Evolutionary conservation across 2,797 vertebrate genomes (phyloP).

Genomic region (Menidia menidia): DNA sequence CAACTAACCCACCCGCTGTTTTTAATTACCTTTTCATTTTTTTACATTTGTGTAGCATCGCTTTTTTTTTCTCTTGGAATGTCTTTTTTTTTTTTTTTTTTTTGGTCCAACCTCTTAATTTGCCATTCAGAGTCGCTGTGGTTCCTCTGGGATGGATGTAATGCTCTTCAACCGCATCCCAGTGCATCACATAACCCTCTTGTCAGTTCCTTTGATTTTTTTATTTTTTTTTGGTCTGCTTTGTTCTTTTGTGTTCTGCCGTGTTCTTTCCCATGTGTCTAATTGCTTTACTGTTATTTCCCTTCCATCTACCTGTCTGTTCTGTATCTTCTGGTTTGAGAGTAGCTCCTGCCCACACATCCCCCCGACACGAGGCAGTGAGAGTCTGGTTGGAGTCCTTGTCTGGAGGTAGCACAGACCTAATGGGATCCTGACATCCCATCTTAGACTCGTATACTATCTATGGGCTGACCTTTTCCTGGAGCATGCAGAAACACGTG

Average conservation of each 20-base stretch:
- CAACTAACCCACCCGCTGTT: constrained; percentile 65
- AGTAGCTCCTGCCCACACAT: constrained; percentile 92
- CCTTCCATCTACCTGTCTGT: constrained; percentile 66
- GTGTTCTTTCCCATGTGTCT: constrained; percentile 73
- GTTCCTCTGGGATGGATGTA: constrained; percentile 50
- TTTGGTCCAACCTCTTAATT: constrained; percentile 51
- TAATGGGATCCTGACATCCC: constrained; percentile 57
- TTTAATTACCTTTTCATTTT: constrained; percentile 53
- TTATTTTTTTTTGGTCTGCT: constrained; percentile 47
- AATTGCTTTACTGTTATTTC: constrained; percentile 75
- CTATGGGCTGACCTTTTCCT: constrained; percentile 50
- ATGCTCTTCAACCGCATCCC: constrained; percentile 47
- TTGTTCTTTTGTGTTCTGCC: constrained; percentile 69
- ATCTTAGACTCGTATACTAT: constrained; percentile 50
- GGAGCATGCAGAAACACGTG: constrained; percentile 65
- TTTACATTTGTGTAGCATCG: constrained; percentile 48
- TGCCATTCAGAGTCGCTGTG: constrained; percentile 48
- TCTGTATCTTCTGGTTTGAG: constrained; percentile 76
- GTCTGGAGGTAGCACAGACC: constrained; percentile 94
- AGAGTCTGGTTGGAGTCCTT: constrained; percentile 98
- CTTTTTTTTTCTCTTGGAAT: constrained; percentile 48
- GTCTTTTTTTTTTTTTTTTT: constrained; percentile 64
- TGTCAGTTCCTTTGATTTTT: constrained; percentile 55
- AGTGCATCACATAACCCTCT: constrained; percentile 55
- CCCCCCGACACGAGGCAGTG: constrained; percentile 92